A percentile compares a stretch with the other conserved stretches of the same genome.
Conservation (phyloP, 53 echinoderm and acorn worm genomes). For the Stichopus horrens region DNA sequence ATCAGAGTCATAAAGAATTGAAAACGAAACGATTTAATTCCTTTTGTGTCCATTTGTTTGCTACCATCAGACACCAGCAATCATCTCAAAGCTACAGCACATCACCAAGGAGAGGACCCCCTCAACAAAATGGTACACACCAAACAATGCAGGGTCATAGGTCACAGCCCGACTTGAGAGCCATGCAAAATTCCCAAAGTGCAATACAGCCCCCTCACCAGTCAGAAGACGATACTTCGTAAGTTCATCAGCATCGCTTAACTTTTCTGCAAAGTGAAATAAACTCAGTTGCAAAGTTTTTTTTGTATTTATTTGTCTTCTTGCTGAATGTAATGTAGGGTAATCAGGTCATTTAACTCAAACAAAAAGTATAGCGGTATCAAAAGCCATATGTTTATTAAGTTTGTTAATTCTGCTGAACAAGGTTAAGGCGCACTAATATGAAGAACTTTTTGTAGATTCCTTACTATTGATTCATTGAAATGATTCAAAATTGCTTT, state of each 20-base stretch:
- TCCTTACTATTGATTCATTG: no score
- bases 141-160: slow-evolving; percentile 35
- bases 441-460: no score
- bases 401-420: no score
- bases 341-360: no score
- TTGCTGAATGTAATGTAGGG: no score
- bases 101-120: slow-evolving; percentile 42
- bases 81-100: slow-evolving; percentile 21
- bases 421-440: no score
- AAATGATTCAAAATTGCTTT: no score
- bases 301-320: no score
- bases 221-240: slow-evolving; percentile 6
- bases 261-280: no score
- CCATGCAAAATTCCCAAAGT: slow-evolving; percentile 30
- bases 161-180: slow-evolving; percentile 45
- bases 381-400: no score
- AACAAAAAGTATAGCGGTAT: no score
- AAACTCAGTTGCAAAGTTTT: no score
- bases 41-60: background rate
- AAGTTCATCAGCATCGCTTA: background rate
- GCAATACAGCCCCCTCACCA: slow-evolving; percentile 19
- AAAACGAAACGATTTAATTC: background rate
- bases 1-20: background rate
- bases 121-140: slow-evolving; percentile 13
- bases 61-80: background rate